These are phyloP conservation scores for Pampus argenteus DNA, from an alignment of 2,797 vertebrate species.

Conservation along the genomic window DNA sequence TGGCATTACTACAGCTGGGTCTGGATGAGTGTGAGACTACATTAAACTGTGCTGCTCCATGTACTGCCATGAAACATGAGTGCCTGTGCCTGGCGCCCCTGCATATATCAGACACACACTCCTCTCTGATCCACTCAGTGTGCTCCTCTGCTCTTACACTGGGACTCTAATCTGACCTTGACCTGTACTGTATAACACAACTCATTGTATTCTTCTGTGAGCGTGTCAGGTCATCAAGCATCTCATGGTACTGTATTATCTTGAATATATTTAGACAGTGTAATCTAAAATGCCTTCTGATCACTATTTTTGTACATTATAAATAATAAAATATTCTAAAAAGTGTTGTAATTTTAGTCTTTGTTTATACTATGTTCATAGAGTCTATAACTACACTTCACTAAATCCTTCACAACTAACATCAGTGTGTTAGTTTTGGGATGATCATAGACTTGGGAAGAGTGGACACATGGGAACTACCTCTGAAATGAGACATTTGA, in stretches of 20 bases:
- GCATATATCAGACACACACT: conserved; percentile 16
- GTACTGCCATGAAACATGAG: conserved; percentile 16
- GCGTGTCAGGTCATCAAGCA: not conserved
- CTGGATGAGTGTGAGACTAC: conserved; percentile 2
- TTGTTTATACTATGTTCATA: not conserved
- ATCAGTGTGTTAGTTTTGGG: too few relatives aligned
- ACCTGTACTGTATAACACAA: not conserved
- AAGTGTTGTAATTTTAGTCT: not conserved
- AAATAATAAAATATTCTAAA: conserved; percentile 44
- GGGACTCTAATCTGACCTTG: not conserved
- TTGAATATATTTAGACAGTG: conserved; percentile 31
- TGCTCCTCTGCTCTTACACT: not conserved
- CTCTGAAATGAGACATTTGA: too few relatives aligned
- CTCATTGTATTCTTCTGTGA: conserved; percentile 1
- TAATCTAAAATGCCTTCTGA: conserved; percentile 36
- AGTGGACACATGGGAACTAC: too few relatives aligned
- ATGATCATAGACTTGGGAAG: too few relatives aligned
- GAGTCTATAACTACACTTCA: too few relatives aligned
- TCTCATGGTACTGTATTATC: conserved; percentile 45
- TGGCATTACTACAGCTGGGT: not conserved
- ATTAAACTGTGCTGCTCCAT: conserved; percentile 3
- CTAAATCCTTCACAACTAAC: too few relatives aligned
- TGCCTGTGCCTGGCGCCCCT: conserved; percentile 17
- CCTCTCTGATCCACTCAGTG: not conserved
- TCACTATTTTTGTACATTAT: conserved; percentile 59